A percentile compares a stretch with the other conserved stretches of the same genome.
phyloP scores from a whole-genome alignment of 2,888 invertebrate species.

The Hirtodrosophila histrioides region DNA sequence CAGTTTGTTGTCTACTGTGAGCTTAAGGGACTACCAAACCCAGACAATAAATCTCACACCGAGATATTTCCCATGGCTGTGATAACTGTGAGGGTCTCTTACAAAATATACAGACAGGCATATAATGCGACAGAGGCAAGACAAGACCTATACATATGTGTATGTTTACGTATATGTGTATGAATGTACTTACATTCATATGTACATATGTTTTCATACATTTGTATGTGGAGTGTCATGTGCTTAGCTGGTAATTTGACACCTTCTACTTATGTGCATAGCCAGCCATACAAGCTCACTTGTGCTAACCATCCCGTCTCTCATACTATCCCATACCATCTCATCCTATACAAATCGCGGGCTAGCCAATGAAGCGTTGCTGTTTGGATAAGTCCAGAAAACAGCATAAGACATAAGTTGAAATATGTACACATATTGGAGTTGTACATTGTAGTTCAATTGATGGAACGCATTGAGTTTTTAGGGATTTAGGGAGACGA shows the following conservation, averaged over 20 bases:
- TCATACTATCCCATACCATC: conserved; percentile 10
- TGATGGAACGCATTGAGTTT: too few relatives aligned
- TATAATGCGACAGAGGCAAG: too few relatives aligned
- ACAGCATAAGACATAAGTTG: conserved; percentile 44
- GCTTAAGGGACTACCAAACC: conserved; percentile 4
- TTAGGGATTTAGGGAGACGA: too few relatives aligned
- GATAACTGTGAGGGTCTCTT: conserved; percentile 21
- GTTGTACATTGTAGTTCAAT: not conserved
- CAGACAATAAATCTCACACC: conserved; percentile 13
- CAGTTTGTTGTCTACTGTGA: conserved; percentile 4
- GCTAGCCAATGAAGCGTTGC: conserved; percentile 57
- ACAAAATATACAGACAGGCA: conserved; percentile 6
- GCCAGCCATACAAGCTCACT: conserved; percentile 14
- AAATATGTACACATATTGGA: conserved; percentile 7
- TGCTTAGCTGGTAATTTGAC: conserved; percentile 65
- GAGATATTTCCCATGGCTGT: conserved; percentile 14
- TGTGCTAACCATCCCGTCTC: conserved; percentile 5
- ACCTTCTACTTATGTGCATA: conserved; percentile 48
- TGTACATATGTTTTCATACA: conserved; percentile 5
- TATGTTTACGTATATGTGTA: not conserved
- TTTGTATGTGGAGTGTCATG: conserved; percentile 20
- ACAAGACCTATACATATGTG: not conserved
- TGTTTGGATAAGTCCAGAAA: conserved; percentile 35
- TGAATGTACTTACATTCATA: conserved; percentile 1
- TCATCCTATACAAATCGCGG: conserved; percentile 26